phyloP scores from a whole-genome alignment of 2,888 invertebrate genomes.

The Amphipyra berbera region DNA sequence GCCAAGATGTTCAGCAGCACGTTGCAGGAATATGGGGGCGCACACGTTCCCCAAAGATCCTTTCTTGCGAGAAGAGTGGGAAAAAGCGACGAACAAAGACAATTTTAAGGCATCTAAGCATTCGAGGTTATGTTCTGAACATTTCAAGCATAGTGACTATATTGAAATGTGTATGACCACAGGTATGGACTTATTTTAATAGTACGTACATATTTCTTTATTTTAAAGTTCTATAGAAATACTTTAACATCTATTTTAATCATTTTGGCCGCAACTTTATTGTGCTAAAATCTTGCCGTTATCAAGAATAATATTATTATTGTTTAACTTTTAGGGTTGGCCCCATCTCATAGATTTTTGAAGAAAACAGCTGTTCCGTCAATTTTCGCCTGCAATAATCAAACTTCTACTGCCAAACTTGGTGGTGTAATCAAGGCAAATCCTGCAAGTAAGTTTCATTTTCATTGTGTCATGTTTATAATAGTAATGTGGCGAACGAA shows the following conservation, averaged over 20 bases:
- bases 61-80: constrained; percentile 27
- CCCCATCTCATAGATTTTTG: constrained; percentile 44
- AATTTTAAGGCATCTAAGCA: constrained; percentile 43
- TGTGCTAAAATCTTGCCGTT: neutral
- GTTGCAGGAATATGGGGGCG: constrained; percentile 41
- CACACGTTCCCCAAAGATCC: constrained; percentile 52
- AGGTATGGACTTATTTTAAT: constrained; percentile 18
- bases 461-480: too few relatives aligned
- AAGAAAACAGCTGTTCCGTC: constrained; percentile 48
- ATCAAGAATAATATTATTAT: neutral
- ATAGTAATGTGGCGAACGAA: too few relatives aligned
- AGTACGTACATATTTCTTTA: too few relatives aligned
- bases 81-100: constrained; percentile 38
- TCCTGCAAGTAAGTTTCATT: constrained; percentile 26
- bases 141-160: constrained; percentile 44
- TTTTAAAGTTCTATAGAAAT: neutral
- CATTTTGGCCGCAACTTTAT: too few relatives aligned
- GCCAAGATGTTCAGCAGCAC: constrained; percentile 46
- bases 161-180: constrained; percentile 22
- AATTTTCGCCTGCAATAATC: constrained; percentile 24
- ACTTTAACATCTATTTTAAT: too few relatives aligned
- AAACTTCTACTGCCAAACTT: neutral
- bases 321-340: constrained; percentile 28
- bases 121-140: constrained; percentile 51
- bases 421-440: neutral